Evolutionary conservation across 2,797 vertebrate species (phyloP), one percentile per base, ranked within the genome.

Genomic region (Clarias platycephalus): DNA sequence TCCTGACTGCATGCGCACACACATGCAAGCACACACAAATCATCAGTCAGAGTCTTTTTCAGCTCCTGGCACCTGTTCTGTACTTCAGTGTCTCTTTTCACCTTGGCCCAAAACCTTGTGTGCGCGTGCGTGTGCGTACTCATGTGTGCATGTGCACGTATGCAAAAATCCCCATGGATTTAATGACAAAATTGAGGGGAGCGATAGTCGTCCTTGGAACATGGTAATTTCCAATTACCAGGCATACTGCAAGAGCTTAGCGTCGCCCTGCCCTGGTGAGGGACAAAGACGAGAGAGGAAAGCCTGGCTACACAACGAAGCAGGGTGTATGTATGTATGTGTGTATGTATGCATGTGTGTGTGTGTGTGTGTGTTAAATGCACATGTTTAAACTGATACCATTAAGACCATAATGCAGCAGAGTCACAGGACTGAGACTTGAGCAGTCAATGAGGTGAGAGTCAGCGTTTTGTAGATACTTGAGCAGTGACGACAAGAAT

Each of bases 31-130:
- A 86, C 83, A 64, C 77, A 37, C 70, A 44, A 15, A 53, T n/a
- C 9, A 64, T 62, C 75, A 76, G 53, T 76, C 53, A 57, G 26
- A 76, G 70, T 49, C 40, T 72, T 72, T 13, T n/a, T 40, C 37
- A 28, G 55, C 22, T 62, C 13, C 12, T 40, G 75, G 57, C 75
- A 60, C 57, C 75, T 78, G 75, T 40, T 78, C 83, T 66, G 84
- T 82, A 71, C 68, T 81, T 37, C 40, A 64, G 79, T 68, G 44
- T 83, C 58, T 57, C 28, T 26, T 57, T 37, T 89, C 85, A 88
- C 88, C 88, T 90, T 87, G 87, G 85, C 89, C 88, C 84, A 57
- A 83, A 85, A 90, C 86, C 80, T 40, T n/a, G 12, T 26, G 37
- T 34, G 66, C 8, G 66, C 2, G 31, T 57, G 57, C 6, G 13